Percentiles rank a stretch among this genome's conserved stretches.
These are phyloP conservation scores for Leptarthrus brevirostris DNA, from an alignment of 2,888 invertebrate species.

Conservation along the genomic window DNA sequence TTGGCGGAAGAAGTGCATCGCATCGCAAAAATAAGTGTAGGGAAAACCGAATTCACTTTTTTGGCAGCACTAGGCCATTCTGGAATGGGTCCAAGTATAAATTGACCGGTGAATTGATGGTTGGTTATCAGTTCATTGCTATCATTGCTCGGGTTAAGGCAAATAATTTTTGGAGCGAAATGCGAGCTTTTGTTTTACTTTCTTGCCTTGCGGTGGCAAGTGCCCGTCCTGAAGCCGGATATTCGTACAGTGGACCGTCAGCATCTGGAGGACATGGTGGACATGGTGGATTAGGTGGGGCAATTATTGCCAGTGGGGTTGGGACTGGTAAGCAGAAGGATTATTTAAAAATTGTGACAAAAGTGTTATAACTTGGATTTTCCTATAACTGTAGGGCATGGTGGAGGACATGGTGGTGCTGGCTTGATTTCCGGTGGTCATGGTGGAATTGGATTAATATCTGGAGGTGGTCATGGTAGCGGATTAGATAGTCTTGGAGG, in stretches of 20 bases:
- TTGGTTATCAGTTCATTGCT: slow-evolving; percentile 44
- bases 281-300: slow-evolving; percentile 20
- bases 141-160: slow-evolving; percentile 71
- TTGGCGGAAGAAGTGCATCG: slow-evolving; percentile 34
- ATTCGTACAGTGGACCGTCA: slow-evolving; percentile 60
- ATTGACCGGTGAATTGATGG: slow-evolving; percentile 41
- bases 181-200: slow-evolving; percentile 54
- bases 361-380: slow-evolving; percentile 10
- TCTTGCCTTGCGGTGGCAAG: slow-evolving; percentile 54
- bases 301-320: slow-evolving; percentile 12
- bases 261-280: slow-evolving; percentile 66
- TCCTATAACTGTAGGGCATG: slow-evolving; percentile 39
- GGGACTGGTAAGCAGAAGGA: slow-evolving; percentile 26
- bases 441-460: background rate
- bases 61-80: slow-evolving; percentile 31
- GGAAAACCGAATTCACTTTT: slow-evolving; percentile 44
- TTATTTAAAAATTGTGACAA: background rate
- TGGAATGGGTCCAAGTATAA: slow-evolving; percentile 47
- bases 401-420: slow-evolving; percentile 16
- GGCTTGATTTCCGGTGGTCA: slow-evolving; percentile 27
- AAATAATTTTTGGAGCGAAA: slow-evolving; percentile 17
- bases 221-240: slow-evolving; percentile 56
- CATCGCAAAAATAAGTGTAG: slow-evolving; percentile 31
- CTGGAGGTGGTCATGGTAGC: background rate
- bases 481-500: slow-evolving; percentile 54